A percentile compares a stretch with the other conserved stretches of the same genome.
These are phyloP conservation scores for Argentina silus DNA, from an alignment of 2,797 vertebrate species.

Conservation along the genomic window DNA sequence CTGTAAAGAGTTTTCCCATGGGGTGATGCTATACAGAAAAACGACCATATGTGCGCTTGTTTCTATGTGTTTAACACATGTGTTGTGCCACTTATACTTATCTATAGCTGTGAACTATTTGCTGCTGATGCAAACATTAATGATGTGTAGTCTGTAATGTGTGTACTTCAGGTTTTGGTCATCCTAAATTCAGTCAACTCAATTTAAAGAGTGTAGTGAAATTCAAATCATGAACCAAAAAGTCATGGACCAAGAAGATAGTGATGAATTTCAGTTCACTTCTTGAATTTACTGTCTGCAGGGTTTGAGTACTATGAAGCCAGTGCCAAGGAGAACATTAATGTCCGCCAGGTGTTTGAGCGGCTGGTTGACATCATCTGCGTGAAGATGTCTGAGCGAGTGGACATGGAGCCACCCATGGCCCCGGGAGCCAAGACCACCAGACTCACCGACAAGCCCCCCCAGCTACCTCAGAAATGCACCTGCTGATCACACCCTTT, in stretches of 20 bases:
- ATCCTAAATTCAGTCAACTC: too few species aligned
- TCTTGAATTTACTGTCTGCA: slow-evolving; percentile 48
- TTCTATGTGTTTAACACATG: too few species aligned
- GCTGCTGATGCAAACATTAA: background rate
- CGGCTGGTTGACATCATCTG: slow-evolving; percentile 95
- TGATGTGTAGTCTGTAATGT: too few species aligned
- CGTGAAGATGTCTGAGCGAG: slow-evolving; percentile 94
- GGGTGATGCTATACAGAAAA: too few species aligned
- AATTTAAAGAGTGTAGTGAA: too few species aligned
- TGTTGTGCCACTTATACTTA: too few species aligned
- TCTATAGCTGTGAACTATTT: too few species aligned
- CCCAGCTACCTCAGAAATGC: slow-evolving; percentile 91
- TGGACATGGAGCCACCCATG: slow-evolving; percentile 84
- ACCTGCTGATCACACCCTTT: slow-evolving; percentile 77
- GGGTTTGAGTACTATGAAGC: slow-evolving; percentile 97
- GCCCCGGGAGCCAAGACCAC: slow-evolving; percentile 83
- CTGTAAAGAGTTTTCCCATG: too few species aligned
- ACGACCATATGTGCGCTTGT: too few species aligned
- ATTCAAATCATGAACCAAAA: too few species aligned
- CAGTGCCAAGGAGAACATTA: slow-evolving; percentile 97
- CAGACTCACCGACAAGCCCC: slow-evolving; percentile 86
- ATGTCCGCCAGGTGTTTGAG: slow-evolving; percentile 94
- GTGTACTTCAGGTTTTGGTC: too few species aligned
- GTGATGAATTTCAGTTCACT: background rate
- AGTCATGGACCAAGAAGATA: too few species aligned